These are phyloP conservation scores for Branchinecta lindahli DNA, from an alignment of 1,140 invertebrate species.

Conservation along the genomic window DNA sequence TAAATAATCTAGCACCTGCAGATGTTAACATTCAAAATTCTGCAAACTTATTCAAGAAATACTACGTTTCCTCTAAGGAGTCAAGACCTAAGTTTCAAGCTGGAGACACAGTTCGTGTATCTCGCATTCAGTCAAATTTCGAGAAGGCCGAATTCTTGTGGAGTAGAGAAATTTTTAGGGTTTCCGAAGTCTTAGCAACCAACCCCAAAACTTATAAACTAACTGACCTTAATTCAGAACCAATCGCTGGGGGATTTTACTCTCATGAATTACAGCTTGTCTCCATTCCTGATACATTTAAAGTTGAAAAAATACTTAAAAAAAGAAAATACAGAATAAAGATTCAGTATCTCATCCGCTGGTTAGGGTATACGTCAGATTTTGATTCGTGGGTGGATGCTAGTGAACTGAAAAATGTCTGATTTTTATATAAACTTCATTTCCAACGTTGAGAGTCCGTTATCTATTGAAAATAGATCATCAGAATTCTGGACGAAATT, in stretches of 20 bases:
- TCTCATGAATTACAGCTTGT: neutral
- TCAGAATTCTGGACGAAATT: neutral
- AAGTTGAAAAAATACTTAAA: conserved; percentile 1
- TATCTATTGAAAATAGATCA: neutral
- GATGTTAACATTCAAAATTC: too few relatives aligned
- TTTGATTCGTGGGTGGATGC: conserved; percentile 3
- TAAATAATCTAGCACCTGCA: too few relatives aligned
- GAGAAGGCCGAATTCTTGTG: neutral
- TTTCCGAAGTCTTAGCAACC: neutral
- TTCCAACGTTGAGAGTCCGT: neutral
- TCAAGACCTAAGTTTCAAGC: too few relatives aligned
- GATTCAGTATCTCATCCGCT: neutral
- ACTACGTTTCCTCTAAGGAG: too few relatives aligned
- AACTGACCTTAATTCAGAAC: neutral
- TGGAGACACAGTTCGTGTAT: too few relatives aligned
- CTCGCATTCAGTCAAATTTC: too few relatives aligned
- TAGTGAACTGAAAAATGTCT: too few relatives aligned
- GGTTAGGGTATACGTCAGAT: neutral
- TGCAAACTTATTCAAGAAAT: too few relatives aligned
- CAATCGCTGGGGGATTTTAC: neutral
- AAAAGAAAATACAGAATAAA: neutral
- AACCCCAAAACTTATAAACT: neutral
- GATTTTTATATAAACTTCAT: neutral
- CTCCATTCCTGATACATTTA: neutral
- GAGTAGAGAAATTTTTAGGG: too few relatives aligned